phyloP scores from a whole-genome alignment of 2,888 invertebrate genomes.

The Morpho deidamia region DNA sequence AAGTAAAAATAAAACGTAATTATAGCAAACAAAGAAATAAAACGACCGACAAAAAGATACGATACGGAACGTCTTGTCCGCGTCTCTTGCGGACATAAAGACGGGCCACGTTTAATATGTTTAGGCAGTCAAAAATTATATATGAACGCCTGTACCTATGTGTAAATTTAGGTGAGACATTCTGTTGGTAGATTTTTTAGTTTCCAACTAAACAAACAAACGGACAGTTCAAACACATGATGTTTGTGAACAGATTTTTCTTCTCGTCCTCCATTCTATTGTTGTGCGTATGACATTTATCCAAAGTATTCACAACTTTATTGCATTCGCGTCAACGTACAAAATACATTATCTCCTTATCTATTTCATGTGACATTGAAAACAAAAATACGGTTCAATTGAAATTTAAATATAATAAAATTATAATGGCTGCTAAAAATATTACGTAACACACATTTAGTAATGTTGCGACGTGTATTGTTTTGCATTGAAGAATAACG shows the following conservation, averaged over 20 bases:
- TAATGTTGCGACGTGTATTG: not conserved
- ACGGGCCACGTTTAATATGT: conserved; percentile 27
- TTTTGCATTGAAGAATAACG: not conserved
- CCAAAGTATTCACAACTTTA: conserved; percentile 6
- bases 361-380: conserved; percentile 15
- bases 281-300: conserved; percentile 16
- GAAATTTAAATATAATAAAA: conserved; percentile 23
- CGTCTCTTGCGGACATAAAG: conserved; percentile 23
- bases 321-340: not conserved
- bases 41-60: conserved; percentile 13
- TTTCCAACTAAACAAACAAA: conserved; percentile 59
- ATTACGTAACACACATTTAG: not conserved
- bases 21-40: conserved; percentile 12
- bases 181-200: conserved; percentile 46
- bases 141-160: conserved; percentile 28
- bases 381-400: conserved; percentile 20
- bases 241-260: conserved; percentile 45
- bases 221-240: conserved; percentile 42
- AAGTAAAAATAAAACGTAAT: conserved; percentile 3
- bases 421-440: conserved; percentile 20
- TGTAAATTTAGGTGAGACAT: conserved; percentile 42
- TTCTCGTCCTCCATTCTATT: conserved; percentile 37
- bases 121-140: conserved; percentile 33
- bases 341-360: not conserved
- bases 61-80: conserved; percentile 13